A percentile compares a stretch with the other conserved stretches of the same genome.
phyloP scores from a whole-genome alignment of 1,140 invertebrate genomes.

The Maniola jurtina region DNA sequence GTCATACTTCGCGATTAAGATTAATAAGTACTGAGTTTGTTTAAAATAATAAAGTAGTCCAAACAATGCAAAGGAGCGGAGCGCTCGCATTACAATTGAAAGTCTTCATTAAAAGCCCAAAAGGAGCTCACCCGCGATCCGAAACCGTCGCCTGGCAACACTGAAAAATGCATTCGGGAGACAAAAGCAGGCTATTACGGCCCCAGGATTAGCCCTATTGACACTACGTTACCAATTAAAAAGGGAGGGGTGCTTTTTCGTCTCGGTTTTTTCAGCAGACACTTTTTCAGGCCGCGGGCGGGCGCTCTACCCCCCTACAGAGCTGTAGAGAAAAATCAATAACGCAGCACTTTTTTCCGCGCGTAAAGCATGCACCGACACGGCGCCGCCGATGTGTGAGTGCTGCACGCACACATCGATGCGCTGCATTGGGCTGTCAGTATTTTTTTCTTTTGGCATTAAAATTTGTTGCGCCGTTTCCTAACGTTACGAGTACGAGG shows the following conservation, averaged over 20 bases:
- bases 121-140: conserved; percentile 43
- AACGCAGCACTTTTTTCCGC: conserved; percentile 77
- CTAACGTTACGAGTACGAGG: conserved; percentile 36
- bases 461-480: conserved; percentile 57
- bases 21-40: neutral
- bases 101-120: conserved; percentile 47
- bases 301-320: conserved; percentile 42
- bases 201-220: conserved; percentile 76
- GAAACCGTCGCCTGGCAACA: conserved; percentile 61
- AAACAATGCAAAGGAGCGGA: conserved; percentile 36
- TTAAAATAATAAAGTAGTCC: conserved; percentile 8
- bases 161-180: conserved; percentile 73
- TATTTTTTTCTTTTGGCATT: conserved; percentile 64
- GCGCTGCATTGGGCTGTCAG: conserved; percentile 53
- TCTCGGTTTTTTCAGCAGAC: conserved; percentile 78
- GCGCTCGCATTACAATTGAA: conserved; percentile 25
- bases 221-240: conserved; percentile 79
- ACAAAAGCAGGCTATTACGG: conserved; percentile 74
- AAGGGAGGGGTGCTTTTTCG: conserved; percentile 76
- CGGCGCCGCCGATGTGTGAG: conserved; percentile 47
- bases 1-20: no score
- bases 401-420: conserved; percentile 51
- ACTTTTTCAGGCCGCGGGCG: conserved; percentile 74
- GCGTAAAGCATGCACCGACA: conserved; percentile 77
- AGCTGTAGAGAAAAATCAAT: conserved; percentile 77